Percentiles rank a stretch among this genome's conserved stretches.
phyloP scores from a whole-genome alignment of 2,797 vertebrate species.

The Gobionotothen gibberifrons region DNA sequence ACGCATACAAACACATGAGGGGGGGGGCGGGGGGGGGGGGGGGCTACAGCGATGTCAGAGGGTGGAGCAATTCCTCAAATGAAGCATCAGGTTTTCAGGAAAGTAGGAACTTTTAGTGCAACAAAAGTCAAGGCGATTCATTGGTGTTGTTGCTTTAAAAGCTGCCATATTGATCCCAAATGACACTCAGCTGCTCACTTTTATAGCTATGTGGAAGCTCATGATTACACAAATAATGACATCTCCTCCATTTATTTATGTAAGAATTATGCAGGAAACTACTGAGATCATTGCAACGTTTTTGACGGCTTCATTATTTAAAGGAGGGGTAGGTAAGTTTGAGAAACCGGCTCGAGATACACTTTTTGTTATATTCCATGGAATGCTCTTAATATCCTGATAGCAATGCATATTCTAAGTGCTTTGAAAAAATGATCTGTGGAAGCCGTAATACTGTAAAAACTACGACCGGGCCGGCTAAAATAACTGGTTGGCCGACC shows the following conservation, averaged over 20 bases:
- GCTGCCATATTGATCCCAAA: not conserved
- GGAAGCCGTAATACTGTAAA: too few species aligned
- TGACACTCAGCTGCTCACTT: not conserved
- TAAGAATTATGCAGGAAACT: not conserved
- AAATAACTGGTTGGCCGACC: too few species aligned
- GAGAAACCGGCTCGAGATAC: too few species aligned
- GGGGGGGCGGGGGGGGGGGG: constrained; percentile 18
- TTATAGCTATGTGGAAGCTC: not conserved
- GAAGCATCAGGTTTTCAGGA: constrained; percentile 40
- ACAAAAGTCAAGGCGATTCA: constrained; percentile 4
- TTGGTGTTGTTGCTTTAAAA: constrained; percentile 5
- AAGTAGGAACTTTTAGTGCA: constrained; percentile 17
- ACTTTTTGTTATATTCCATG: too few species aligned
- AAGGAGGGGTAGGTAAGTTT: too few species aligned
- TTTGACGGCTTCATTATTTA: not conserved
- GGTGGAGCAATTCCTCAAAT: constrained; percentile 39
- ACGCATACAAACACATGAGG: constrained; percentile 71
- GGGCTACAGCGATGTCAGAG: constrained; percentile 25
- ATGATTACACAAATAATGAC: not conserved
- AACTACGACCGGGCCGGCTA: too few species aligned
- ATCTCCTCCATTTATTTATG: not conserved
- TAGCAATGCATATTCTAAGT: too few species aligned
- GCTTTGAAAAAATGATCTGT: too few species aligned
- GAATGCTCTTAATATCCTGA: too few species aligned
- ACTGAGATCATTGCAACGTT: not conserved